Base-by-base conservation (phyloP, 2,113 vertebrate species). In the Acinonyx jubatus region DNA sequence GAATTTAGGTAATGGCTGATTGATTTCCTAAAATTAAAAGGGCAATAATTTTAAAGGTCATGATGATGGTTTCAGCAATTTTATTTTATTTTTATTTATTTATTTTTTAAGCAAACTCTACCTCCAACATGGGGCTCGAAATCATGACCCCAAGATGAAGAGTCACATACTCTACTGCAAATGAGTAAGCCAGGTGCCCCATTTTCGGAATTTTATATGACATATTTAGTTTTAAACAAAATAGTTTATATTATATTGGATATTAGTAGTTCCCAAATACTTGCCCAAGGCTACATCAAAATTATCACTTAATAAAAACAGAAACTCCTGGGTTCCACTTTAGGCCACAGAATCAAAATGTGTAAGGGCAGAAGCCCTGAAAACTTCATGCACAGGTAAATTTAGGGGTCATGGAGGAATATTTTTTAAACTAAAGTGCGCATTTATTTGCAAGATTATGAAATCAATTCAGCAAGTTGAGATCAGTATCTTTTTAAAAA, bases 211-310 rank as follows among this genome's bases (percentile, higher is more conserved):
- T 81, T 94, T 78, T 94, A 91, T 84, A 33, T 33, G 21, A 89
- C 41, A 93, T 48, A 94, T 83, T 92, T 13, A 89, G 69, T 92
- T 96, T 96, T 82, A 95, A 97, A 81, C 80, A 90, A 82, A 89
- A 36, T 89, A 93, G 63, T 73, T 93, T 96, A 89, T 92, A 97
- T 94, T 52, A 93, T 0, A 80, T 29, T 96, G 92, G 3, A 55
- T 89, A 85, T 27, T 63, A 89, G 23, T 52, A 45, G 78, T 89
- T 89, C 18, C 63, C 21, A 93, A 97, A 80, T 86, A 86, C 33
- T 48, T 66, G 16, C 81, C 86, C 48, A 48, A 55, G 12, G 48
- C 29, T 69, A 76, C 23, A 93, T 69, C 4, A 89, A 23, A 96
- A 81, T 81, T 97, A 97, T 68, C 27, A 95, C 31, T 29, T 89